Base-by-base conservation (phyloP, 2,888 invertebrate genomes). In the Gasteruption jaculator region DNA sequence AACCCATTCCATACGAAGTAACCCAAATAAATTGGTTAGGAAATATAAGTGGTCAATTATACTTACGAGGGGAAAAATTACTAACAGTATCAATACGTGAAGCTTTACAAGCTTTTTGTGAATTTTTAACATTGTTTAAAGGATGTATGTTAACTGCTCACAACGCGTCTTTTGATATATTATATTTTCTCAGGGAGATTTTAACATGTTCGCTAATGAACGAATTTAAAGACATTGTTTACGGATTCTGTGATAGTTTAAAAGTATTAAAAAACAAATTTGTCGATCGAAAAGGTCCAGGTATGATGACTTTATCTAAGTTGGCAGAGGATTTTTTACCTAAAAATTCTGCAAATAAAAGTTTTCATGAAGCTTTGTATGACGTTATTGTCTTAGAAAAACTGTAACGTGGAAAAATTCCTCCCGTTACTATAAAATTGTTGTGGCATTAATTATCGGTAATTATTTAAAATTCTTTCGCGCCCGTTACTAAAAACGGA, bases 281-380 rank as follows among this genome's bases (percentile, higher is more conserved):
- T 33, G 33, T 33, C 16, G 38, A 25, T 6, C 37, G 43, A 29
- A 34, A 33, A 43, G 38, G 38, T 11, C 32, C 20, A 38, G 38
- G 33, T 38, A 43, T 43, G 38, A 38, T 37, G 19, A 43, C 43
- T 32, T 38, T 38, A 32, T 43, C 43, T 20, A 38, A 25, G 24
- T 27, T 43, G 29, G 38, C 43, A 2, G 25, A 43, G 33, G 38
- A 43, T 43, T 43, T 38, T 19, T 20, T 34, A 15, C 10, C 10
- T 10, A 34, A 4, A 11, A 20, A 6, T 7, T 10, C 12, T 20
- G 20, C n/a, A 15, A 3, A 14, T 11, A 15, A 34, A 2, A 19
- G 22, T 19, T 34, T 34, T 10, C 34, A 34, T 21, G 34, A 34
- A 20, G 34, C 21, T 10, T 14, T 15, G 7, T 30, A 30, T 5